Percentiles rank a stretch among this genome's conserved stretches.
Conservation (phyloP, 2,113 vertebrate genomes). For the Lichenostomus cassidix region DNA sequence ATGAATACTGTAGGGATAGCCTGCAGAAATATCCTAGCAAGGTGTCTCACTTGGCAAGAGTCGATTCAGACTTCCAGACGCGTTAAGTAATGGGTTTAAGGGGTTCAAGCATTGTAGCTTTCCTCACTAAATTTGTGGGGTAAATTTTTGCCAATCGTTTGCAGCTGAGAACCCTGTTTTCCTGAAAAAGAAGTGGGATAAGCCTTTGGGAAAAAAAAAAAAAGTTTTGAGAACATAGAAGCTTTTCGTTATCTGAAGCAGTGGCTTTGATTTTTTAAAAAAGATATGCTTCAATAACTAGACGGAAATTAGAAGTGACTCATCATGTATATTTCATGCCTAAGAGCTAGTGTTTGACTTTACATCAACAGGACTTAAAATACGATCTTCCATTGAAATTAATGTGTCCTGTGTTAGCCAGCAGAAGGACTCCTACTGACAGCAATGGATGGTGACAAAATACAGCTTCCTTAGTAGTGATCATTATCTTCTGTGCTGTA, state of each 20-base stretch:
- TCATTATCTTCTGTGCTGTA: not conserved
- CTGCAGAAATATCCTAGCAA: slow-evolving; percentile 25
- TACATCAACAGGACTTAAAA: not conserved
- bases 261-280: not conserved
- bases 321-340: not conserved
- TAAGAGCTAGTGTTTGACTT: not conserved
- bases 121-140: not conserved
- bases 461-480: not conserved
- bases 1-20: slow-evolving; percentile 15
- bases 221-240: not conserved
- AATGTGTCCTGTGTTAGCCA: not conserved
- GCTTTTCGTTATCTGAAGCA: not conserved
- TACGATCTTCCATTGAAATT: not conserved
- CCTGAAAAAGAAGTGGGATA: not conserved
- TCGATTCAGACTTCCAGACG: not conserved
- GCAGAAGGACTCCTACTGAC: not conserved
- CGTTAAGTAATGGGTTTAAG: not conserved
- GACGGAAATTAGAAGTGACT: not conserved
- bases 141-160: not conserved
- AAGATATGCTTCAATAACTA: not conserved
- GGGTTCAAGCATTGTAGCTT: not conserved
- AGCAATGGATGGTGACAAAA: not conserved
- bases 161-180: not conserved
- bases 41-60: not conserved
- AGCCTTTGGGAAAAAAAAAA: not conserved